Percentiles rank a stretch among this genome's conserved stretches.
These are phyloP conservation scores for Urocolius indicus DNA, from an alignment of 2,113 vertebrate species.

Conservation along the genomic window DNA sequence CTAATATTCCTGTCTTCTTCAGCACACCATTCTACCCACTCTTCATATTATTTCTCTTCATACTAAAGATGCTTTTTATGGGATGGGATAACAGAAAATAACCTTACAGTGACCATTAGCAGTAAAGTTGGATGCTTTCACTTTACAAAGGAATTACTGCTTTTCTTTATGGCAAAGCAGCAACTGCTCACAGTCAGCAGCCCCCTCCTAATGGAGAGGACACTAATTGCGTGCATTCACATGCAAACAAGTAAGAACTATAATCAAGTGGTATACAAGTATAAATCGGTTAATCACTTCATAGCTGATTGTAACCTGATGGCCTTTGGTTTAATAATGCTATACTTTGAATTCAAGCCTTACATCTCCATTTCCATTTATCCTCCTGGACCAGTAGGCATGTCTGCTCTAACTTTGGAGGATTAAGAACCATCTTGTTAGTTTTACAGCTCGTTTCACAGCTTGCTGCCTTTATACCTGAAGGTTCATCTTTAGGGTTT, in stretches of 20 bases:
- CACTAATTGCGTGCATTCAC: conserved; percentile 1
- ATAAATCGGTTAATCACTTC: conserved; percentile 7
- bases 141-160: conserved; percentile 15
- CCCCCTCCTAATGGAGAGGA: background rate
- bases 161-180: conserved; percentile 37
- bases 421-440: conserved; percentile 18
- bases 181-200: background rate
- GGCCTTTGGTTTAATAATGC: background rate
- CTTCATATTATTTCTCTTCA: conserved; percentile 6
- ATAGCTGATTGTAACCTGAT: background rate
- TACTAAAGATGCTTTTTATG: background rate
- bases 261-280: background rate
- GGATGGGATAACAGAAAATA: conserved; percentile 37
- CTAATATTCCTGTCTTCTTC: conserved; percentile 10
- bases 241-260: background rate
- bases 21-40: background rate
- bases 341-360: background rate
- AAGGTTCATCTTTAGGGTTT: conserved; percentile 1
- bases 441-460: conserved; percentile 52
- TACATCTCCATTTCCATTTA: background rate
- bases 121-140: conserved; percentile 13
- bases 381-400: background rate
- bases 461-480: conserved; percentile 48
- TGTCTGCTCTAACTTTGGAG: background rate
- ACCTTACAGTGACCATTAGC: background rate